phyloP scores from a whole-genome alignment of 2,797 vertebrate genomes.

The Epinephelus malabaricus region DNA sequence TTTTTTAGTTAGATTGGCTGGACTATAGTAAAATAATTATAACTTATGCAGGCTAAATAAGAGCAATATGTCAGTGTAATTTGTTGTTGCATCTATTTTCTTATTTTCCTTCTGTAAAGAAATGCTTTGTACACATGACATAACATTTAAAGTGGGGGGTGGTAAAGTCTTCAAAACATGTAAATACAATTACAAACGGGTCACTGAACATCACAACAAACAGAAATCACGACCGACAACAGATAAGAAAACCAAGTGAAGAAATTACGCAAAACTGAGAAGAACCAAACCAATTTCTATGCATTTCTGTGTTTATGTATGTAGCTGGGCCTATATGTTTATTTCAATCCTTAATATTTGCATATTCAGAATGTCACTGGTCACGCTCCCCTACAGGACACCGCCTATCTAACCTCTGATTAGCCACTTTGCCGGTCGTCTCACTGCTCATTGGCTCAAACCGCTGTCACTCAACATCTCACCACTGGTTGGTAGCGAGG shows the following conservation, averaged over 20 bases:
- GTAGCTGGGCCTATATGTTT: background rate
- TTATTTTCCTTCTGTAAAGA: too few relatives aligned
- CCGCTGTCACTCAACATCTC: constrained; percentile 41
- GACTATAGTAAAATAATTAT: too few relatives aligned
- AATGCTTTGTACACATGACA: too few relatives aligned
- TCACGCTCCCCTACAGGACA: too few relatives aligned
- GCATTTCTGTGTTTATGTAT: background rate
- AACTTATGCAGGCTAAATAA: too few relatives aligned
- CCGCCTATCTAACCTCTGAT: constrained; percentile 50
- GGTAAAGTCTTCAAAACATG: too few relatives aligned
- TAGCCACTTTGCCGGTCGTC: constrained; percentile 26
- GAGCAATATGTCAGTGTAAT: too few relatives aligned
- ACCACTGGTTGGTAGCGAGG: background rate
- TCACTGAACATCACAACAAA: background rate
- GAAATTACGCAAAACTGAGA: background rate
- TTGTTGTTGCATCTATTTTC: too few relatives aligned
- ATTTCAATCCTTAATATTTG: background rate
- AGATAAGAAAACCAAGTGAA: background rate
- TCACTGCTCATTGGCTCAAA: constrained; percentile 65
- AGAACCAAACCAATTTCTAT: background rate
- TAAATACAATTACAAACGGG: too few relatives aligned
- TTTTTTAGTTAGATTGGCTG: too few relatives aligned
- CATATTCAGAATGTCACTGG: background rate
- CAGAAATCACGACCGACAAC: background rate
- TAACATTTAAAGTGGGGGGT: too few relatives aligned